Base-by-base conservation (phyloP, 2,797 vertebrate genomes). In the Sebastes itinus region DNA sequence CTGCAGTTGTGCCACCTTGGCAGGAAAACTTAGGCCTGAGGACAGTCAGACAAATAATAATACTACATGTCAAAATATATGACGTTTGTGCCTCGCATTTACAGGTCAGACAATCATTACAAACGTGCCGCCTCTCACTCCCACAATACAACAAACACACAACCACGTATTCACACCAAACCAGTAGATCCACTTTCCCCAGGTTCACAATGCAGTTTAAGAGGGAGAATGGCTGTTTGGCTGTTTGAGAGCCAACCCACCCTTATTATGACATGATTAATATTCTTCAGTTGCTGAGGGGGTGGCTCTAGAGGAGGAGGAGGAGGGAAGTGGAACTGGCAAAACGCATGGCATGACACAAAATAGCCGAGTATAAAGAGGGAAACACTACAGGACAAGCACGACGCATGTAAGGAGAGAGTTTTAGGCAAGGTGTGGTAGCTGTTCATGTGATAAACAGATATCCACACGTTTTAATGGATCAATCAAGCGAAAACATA, bases 171-270 rank as follows among this genome's bases (percentile, higher is more conserved):
- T 91, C 81, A 89, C 4, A 77, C 83, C 75, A 92, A 95, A 95
- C 95, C 93, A 88, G 95, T 92, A 89, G 54, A 91, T 89, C 94
- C 56, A 83, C 94, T 94, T 94, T 89, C 16, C 14, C 12, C n/a
- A 18, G 54, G 35, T 72, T 71, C 33, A 72, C 75, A 82, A 69
- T 55, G 59, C 33, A 61, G 69, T 28, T 46, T n/a, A 63, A 3
- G 28, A 74, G 11, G 55, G 56, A 91, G 87, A 90, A 92, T 46
- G 49, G 7, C 20, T 84, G 89, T 94, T 93, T 84, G 87, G 81
- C 87, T 14, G 80, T 92, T 88, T 84, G 22, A 86, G 74, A 87
- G 35, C 74, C 72, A 87, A 89, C 85, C 88, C 77, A 78, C 87
- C 86, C 79, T 62, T 87, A 88, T 85, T 83, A 81, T 89, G 84